Evolutionary conservation across 1,140 invertebrate species (phyloP), one percentile per base, ranked within the genome.

Genomic region (Oryzaephilus surinamensis): DNA sequence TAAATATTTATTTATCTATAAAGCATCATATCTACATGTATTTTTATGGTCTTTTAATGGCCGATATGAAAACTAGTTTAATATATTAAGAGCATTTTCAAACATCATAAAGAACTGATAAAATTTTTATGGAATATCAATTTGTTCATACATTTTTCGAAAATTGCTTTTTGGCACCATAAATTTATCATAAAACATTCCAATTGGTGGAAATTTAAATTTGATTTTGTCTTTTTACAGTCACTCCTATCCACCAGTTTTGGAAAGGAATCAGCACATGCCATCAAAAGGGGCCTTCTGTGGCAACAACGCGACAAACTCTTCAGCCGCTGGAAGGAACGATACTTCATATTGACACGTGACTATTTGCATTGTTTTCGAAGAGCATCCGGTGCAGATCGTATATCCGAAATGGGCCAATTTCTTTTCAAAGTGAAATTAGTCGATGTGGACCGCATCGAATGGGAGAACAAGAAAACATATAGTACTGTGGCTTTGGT

Each of bases 311-410:
- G 75, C 35, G 75, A 78, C 56, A 68, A 73, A 45, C 65, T 80
- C 19, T 77, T 77, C 55, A 76, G 74, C 15, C 58, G 77, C 34
- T 79, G 76, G 76, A 81, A 81, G 55, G 77, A 81, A 55, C 62
- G 77, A 39, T 79, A 76, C 53, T 79, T 79, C 61, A 73, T 79
- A 30, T 61, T 79, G 8, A 79, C 78, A 12, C 63, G 71, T 38
- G 78, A 80, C 50, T 81, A 80, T 54, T 62, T 81, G 33, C 73
- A 78, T 47, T 81, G 77, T 60, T 81, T 81, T 56, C 70, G 78
- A 49, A 66, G 74, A 51, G 72, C 73, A 18, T 71, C 73, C 4
- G 69, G 69, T 29, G 57, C 66, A 17, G 70, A 76, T 49, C 64
- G 72, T 34, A 73, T 76, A 39, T 78, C 77, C 4, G 75, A 79